These are phyloP conservation scores for Nasonovia ribisnigri DNA, from an alignment of 2,888 invertebrate genomes.

Conservation along the genomic window DNA sequence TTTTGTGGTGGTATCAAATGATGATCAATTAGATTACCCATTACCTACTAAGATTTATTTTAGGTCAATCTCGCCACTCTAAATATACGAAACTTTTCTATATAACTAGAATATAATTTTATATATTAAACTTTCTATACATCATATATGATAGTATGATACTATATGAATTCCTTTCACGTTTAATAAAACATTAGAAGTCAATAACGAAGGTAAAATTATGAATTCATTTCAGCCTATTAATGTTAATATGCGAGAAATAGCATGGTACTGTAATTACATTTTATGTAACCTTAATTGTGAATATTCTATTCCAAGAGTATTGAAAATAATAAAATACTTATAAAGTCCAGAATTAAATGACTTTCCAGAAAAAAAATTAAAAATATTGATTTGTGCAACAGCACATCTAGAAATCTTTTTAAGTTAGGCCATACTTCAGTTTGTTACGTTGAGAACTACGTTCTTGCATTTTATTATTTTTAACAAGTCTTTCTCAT, in stretches of 20 bases:
- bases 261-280: slow-evolving; percentile 16
- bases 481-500: slow-evolving; percentile 21
- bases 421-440: slow-evolving; percentile 13
- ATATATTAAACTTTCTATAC: too few relatives aligned
- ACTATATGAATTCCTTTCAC: background rate
- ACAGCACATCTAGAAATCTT: slow-evolving; percentile 21
- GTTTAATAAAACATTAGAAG: slow-evolving; percentile 26
- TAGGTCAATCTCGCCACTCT: slow-evolving; percentile 15
- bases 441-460: slow-evolving; percentile 9
- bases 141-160: too few relatives aligned
- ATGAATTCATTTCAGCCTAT: slow-evolving; percentile 27
- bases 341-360: slow-evolving; percentile 30
- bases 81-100: slow-evolving; percentile 3
- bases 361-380: slow-evolving; percentile 18
- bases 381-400: slow-evolving; percentile 25
- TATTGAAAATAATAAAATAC: slow-evolving; percentile 36
- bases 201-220: slow-evolving; percentile 30
- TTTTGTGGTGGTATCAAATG: slow-evolving; percentile 10
- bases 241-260: background rate
- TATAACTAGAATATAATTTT: too few relatives aligned
- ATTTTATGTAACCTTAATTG: slow-evolving; percentile 17
- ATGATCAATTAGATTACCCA: slow-evolving; percentile 20
- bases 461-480: slow-evolving; percentile 33
- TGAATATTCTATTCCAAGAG: slow-evolving; percentile 27
- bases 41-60: slow-evolving; percentile 30